These are phyloP conservation scores for Biston stratarius DNA, from an alignment of 2,888 invertebrate species.

Conservation along the genomic window DNA sequence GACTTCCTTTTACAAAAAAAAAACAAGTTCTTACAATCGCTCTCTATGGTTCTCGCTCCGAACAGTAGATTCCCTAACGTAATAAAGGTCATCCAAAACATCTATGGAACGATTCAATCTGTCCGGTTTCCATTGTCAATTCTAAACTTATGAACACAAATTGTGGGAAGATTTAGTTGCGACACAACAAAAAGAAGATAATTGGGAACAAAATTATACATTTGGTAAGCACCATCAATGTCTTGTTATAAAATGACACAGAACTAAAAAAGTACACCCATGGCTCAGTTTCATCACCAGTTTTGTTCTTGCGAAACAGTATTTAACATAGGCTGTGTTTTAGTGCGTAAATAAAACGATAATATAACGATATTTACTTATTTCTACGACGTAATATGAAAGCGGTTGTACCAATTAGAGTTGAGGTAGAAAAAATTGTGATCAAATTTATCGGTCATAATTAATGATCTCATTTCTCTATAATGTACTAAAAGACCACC, in stretches of 20 bases:
- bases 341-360: conserved; percentile 30
- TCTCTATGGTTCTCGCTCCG: conserved; percentile 20
- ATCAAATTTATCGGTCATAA: too few relatives aligned
- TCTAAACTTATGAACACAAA: conserved; percentile 25
- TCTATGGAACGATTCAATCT: background rate
- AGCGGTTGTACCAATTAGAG: conserved; percentile 4
- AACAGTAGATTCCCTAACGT: conserved; percentile 24
- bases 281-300: conserved; percentile 26
- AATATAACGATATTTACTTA: conserved; percentile 32
- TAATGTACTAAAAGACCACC: too few relatives aligned
- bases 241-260: conserved; percentile 33
- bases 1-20: conserved; percentile 12
- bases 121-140: conserved; percentile 36
- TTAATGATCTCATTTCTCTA: too few relatives aligned
- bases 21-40: conserved; percentile 4
- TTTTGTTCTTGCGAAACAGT: conserved; percentile 24
- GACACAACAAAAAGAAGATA: conserved; percentile 28
- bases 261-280: conserved; percentile 33
- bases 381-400: conserved; percentile 2
- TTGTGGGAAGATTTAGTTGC: conserved; percentile 34
- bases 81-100: conserved; percentile 26
- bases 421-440: too few relatives aligned
- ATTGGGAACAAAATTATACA: conserved; percentile 34
- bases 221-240: conserved; percentile 35
- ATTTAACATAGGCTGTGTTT: conserved; percentile 34